Evolutionary conservation across 2,113 vertebrate genomes (phyloP).

Genomic region (Protobothrops mucrosquamatus): DNA sequence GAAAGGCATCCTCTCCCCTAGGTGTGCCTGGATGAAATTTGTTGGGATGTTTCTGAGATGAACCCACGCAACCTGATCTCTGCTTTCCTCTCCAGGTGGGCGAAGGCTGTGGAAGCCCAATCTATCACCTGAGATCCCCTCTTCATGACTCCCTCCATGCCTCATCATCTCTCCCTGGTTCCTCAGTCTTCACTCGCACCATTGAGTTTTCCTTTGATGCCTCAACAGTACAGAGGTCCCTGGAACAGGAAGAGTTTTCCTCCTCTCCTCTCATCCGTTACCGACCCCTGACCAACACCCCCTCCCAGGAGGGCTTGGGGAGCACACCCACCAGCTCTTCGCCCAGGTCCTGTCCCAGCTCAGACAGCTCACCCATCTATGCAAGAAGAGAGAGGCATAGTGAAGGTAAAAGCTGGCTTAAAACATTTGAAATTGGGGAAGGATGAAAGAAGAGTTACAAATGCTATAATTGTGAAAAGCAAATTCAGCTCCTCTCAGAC

Average conservation of each 20-base stretch:
- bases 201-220: constrained; percentile 78
- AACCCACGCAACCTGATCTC: neutral
- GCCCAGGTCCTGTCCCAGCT: constrained; percentile 76
- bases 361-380: constrained; percentile 80
- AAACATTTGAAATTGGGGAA: neutral
- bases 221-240: constrained; percentile 62
- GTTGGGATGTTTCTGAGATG: neutral
- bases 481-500: neutral
- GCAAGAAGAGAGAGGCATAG: constrained; percentile 76
- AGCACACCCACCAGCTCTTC: constrained; percentile 68
- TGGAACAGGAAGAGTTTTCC: constrained; percentile 71
- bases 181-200: constrained; percentile 54
- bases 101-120: constrained; percentile 70
- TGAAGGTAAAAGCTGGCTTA: constrained; percentile 70
- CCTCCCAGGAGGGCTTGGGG: constrained; percentile 81
- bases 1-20: neutral
- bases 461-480: neutral
- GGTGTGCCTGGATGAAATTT: neutral
- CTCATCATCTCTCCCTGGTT: constrained; percentile 62
- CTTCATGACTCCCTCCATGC: constrained; percentile 68
- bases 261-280: constrained; percentile 72
- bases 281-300: constrained; percentile 78
- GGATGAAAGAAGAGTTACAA: neutral
- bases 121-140: constrained; percentile 73
- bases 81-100: constrained; percentile 51